phyloP scores from a whole-genome alignment of 2,888 invertebrate species.

The Hydrotaea cyrtoneurina region DNA sequence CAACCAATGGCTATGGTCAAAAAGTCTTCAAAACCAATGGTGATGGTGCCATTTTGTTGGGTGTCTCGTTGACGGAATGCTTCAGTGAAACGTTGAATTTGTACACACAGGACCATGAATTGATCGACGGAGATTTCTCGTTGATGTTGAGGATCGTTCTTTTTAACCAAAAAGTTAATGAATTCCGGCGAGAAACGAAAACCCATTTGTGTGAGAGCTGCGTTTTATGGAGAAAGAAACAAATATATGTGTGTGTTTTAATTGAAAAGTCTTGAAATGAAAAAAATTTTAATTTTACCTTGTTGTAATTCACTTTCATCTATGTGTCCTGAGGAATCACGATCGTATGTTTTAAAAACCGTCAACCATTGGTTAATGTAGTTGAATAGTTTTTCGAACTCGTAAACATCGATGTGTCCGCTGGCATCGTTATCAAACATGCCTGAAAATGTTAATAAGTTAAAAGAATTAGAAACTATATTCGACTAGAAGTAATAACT shows the following conservation, averaged over 20 bases:
- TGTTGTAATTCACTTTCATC: slow-evolving; percentile 89
- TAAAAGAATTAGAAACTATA: too few species aligned
- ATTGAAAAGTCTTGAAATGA: background rate
- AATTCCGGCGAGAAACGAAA: slow-evolving; percentile 91
- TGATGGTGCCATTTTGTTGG: slow-evolving; percentile 90
- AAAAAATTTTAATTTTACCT: slow-evolving; percentile 81
- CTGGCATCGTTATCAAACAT: slow-evolving; percentile 93
- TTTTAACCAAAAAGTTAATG: slow-evolving; percentile 86
- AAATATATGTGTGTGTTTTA: slow-evolving; percentile 1
- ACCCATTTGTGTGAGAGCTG: slow-evolving; percentile 94
- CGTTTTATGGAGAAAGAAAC: slow-evolving; percentile 62
- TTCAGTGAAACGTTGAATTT: slow-evolving; percentile 93
- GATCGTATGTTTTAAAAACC: slow-evolving; percentile 92
- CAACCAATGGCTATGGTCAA: slow-evolving; percentile 90
- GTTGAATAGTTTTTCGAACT: slow-evolving; percentile 92
- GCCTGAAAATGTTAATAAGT: slow-evolving; percentile 81
- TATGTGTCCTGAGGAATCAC: slow-evolving; percentile 92
- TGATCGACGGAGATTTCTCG: slow-evolving; percentile 90
- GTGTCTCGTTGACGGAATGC: slow-evolving; percentile 91
- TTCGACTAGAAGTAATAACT: background rate
- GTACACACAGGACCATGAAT: slow-evolving; percentile 93
- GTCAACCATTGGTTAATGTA: slow-evolving; percentile 94
- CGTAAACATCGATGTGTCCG: slow-evolving; percentile 91
- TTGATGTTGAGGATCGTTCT: slow-evolving; percentile 85
- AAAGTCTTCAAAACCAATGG: slow-evolving; percentile 95